Base-by-base conservation (phyloP, 1,140 invertebrate genomes). In the Macrosteles quadrilineatus region DNA sequence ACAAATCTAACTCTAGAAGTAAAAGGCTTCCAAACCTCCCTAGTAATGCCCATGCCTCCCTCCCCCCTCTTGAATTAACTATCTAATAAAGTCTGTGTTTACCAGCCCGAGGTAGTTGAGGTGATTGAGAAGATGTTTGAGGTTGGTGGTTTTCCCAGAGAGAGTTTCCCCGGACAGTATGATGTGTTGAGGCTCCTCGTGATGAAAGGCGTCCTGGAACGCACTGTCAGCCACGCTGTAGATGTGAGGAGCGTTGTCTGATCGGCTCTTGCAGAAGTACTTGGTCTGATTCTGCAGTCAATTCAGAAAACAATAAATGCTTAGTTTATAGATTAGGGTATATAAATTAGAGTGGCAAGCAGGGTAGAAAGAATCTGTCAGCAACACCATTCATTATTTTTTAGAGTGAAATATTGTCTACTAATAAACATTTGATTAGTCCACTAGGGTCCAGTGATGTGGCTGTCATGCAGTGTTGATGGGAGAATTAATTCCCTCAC, bases 161-260 rank as follows among this genome's bases (percentile, higher is more conserved):
- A 88, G 88, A 72, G 89, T 91, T 82, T 95, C 93, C 3, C 93
- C 93, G n/a, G 89, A 85, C 70, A 95, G 83, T 19, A 95, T 78
- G 71, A 95, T 90, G 77, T 93, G 87, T 77, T 98, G 94, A 1
- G 89, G 85, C 73, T 91, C 88, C 75, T 91, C 86, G 81, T 91
- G 91, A 77, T 95, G 93, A 67, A 93, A 77, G 77, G 91, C 90
- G 75, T 94, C 90, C 81, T 95, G 92, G 80, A 91, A 94, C 30
- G 92, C 92, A 62, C 88, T 87, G 74, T 97, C 95, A 1, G 93
- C 94, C 1, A 96, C 88, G 0, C 91, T 87, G 80, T 91, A 98
- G 72, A 97, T 91, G 77, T 97, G 95, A 0, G 95, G 94, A 25
- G 90, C 88, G 78, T 96, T 95, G 76, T 96, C 93, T 17, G 92